Conservation (phyloP, 2,888 invertebrate genomes). For the Phyllotreta cruciferae region DNA sequence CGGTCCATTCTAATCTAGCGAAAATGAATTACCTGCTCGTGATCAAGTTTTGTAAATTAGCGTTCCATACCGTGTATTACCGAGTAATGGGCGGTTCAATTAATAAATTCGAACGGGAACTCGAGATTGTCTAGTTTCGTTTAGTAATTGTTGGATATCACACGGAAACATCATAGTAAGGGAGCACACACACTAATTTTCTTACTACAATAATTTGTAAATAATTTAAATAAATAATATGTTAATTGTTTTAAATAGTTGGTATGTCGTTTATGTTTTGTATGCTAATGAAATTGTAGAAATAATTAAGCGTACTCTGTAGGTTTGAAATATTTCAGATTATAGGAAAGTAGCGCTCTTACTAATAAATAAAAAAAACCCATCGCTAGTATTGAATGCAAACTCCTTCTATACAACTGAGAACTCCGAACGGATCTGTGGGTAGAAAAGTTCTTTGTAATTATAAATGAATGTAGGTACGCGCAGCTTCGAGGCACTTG, state of each 20-base stretch:
- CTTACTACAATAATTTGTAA: too few species aligned
- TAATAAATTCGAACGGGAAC: conserved; percentile 30
- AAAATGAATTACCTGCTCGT: conserved; percentile 37
- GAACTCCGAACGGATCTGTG: conserved; percentile 15
- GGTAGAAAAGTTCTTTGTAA: conserved; percentile 26
- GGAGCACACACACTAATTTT: not conserved
- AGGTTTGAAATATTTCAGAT: not conserved
- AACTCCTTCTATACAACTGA: conserved; percentile 16
- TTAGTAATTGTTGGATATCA: conserved; percentile 26
- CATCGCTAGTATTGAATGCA: not conserved
- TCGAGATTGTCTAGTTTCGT: conserved; percentile 30
- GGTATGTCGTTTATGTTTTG: too few species aligned
- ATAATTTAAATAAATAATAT: too few species aligned
- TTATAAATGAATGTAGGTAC: conserved; percentile 21
- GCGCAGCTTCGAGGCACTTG: conserved; percentile 23
- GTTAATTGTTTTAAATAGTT: too few species aligned
- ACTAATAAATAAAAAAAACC: too few species aligned
- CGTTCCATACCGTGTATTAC: conserved; percentile 32
- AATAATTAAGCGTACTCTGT: too few species aligned
- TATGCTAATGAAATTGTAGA: too few species aligned
- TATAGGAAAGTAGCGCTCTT: too few species aligned
- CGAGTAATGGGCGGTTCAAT: conserved; percentile 28
- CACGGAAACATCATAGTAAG: conserved; percentile 11
- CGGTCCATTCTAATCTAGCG: conserved; percentile 30
- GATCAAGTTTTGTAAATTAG: conserved; percentile 36